Base-by-base conservation (phyloP, 2,888 invertebrate species). In the Drosophila recens region DNA sequence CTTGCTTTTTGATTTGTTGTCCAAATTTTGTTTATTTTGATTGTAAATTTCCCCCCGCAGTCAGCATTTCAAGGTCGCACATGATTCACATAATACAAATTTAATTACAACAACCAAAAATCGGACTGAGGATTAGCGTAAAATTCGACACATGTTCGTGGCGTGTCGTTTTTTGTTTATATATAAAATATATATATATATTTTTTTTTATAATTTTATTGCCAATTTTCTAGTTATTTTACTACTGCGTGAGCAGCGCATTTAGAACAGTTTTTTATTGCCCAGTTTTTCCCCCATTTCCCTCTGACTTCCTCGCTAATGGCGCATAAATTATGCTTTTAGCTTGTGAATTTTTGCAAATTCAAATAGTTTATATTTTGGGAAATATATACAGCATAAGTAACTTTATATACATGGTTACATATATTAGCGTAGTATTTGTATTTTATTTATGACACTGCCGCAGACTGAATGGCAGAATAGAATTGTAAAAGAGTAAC, bases 11-110 rank as follows among this genome's bases (percentile, higher is more conserved):
- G 17, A 46, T 34, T 48, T 54, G 10, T 11, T 38, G 11, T 23
- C 20, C 10, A 10, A 51, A 49, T 34, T 53, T 63, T 36, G 27
- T 66, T 54, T 45, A 45, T 15, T 61, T 64, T 46, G n/a, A 34
- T 30, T 33, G 36, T 45, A 48, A 33, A 48, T 63, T 67, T 20
- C 13, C 15, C 10, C 33, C 43, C 11, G 27, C 33, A 11, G 20
- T 9, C 17, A 4, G 34, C 17, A 4, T 62, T 78, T 82, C 87
- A 82, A 82, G 89, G 82, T 88, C 80, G 76, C 76, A 66, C 80
- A 79, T 76, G 79, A 74, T 79, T 79, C 75, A 68, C 75, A 70
- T 62, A 36, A 64, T 64, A 20, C 17, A 42, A 38, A 69, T 49
- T 59, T 68, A 66, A 59, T 71, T 66, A 57, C 86, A 66, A 36